Evolutionary conservation across 2,797 vertebrate genomes (phyloP).

Genomic region (Rhabdomys pumilio): DNA sequence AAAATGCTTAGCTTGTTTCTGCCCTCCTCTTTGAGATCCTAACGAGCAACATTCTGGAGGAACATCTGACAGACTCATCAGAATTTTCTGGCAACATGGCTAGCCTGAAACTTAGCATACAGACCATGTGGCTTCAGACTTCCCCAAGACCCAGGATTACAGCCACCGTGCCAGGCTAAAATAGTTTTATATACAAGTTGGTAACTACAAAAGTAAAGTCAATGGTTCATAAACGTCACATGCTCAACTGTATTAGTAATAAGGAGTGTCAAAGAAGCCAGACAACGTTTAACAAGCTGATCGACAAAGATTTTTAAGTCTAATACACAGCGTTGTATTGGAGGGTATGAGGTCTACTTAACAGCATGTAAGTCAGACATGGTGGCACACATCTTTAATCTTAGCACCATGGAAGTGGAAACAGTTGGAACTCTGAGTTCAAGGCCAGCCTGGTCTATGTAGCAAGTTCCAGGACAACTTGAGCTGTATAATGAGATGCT

Average conservation of each 20-base stretch:
- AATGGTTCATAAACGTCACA: conserved; percentile 2
- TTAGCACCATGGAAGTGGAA: background rate
- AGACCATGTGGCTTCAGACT: background rate
- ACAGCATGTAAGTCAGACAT: background rate
- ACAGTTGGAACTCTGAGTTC: background rate
- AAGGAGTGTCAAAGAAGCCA: background rate
- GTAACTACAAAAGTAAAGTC: conserved; percentile 24
- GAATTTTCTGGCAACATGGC: conserved; percentile 9
- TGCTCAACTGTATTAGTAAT: conserved; percentile 15
- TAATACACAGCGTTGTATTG: background rate
- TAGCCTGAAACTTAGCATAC: background rate
- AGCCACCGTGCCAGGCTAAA: background rate
- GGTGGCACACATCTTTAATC: no score
- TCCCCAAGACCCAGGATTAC: background rate
- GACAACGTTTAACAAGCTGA: background rate
- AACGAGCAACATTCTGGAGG: background rate
- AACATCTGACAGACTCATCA: conserved; percentile 32
- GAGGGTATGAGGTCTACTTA: background rate
- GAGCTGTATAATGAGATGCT: background rate
- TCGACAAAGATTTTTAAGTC: conserved; percentile 21
- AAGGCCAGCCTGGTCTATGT: background rate
- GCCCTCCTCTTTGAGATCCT: background rate
- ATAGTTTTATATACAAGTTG: background rate
- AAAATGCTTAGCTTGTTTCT: conserved; percentile 22
- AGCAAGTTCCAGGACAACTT: background rate